Evolutionary conservation across 2,888 invertebrate species (phyloP).

Genomic region (Cheilosia grossa): DNA sequence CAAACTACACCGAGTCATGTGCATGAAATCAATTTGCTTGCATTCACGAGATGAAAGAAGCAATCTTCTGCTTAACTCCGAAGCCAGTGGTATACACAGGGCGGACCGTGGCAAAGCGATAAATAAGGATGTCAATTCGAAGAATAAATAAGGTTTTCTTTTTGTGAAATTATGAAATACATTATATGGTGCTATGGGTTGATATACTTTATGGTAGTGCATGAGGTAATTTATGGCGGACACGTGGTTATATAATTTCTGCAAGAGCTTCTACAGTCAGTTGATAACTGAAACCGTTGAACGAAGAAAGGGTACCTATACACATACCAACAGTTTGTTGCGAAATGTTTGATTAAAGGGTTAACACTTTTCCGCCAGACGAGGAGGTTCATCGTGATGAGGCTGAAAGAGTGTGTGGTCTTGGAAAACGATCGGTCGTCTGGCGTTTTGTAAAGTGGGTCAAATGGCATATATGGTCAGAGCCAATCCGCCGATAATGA

Average conservation of each 20-base stretch:
- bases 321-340: conserved; percentile 3
- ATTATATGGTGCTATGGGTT: conserved; percentile 29
- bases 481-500: conserved; percentile 10
- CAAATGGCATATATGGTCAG: conserved; percentile 4
- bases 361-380: conserved; percentile 39
- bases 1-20: conserved; percentile 42
- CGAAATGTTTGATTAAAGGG: conserved; percentile 52
- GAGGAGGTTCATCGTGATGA: neutral
- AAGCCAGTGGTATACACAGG: neutral
- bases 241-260: conserved; percentile 48
- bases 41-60: conserved; percentile 54
- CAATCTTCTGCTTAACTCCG: conserved; percentile 37
- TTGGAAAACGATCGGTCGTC: conserved; percentile 3
- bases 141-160: conserved; percentile 66
- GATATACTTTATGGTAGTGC: conserved; percentile 44
- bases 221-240: conserved; percentile 45
- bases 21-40: conserved; percentile 68
- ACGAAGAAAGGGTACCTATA: neutral
- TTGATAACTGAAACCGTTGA: conserved; percentile 3
- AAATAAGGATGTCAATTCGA: conserved; percentile 71
- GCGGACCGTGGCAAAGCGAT: conserved; percentile 55
- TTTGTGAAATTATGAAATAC: conserved; percentile 63
- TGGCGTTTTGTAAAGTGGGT: neutral
- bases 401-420: conserved; percentile 21
- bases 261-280: conserved; percentile 22